Conservation (phyloP, 2,888 invertebrate species). For the Drosophila prostipennis region DNA sequence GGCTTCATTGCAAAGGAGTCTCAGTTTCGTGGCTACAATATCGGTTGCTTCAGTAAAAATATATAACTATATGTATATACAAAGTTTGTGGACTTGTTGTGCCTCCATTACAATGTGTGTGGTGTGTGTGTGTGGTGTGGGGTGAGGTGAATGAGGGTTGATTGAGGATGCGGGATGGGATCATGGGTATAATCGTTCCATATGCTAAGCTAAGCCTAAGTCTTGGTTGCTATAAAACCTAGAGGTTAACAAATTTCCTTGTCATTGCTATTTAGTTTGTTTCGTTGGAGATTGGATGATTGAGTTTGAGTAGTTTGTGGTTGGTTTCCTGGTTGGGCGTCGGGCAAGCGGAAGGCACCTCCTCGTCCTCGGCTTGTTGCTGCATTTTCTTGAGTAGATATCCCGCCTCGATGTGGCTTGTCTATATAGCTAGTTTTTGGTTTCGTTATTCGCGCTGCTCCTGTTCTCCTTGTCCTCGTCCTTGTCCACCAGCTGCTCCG, state of each 20-base stretch:
- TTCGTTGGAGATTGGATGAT: slow-evolving; percentile 28
- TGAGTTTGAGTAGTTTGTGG: slow-evolving; percentile 5
- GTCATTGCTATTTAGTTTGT: slow-evolving; percentile 44
- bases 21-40: slow-evolving; percentile 8
- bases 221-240: slow-evolving; percentile 55
- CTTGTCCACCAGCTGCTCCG: background rate
- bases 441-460: slow-evolving; percentile 50
- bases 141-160: background rate
- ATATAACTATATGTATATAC: slow-evolving; percentile 29
- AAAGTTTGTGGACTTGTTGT: slow-evolving; percentile 37
- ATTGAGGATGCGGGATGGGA: slow-evolving; percentile 4
- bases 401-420: slow-evolving; percentile 19
- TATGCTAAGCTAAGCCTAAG: slow-evolving; percentile 66
- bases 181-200: background rate
- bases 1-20: slow-evolving; percentile 16
- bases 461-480: slow-evolving; percentile 29
- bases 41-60: slow-evolving; percentile 35
- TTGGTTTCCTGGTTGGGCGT: slow-evolving; percentile 4
- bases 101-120: slow-evolving; percentile 35
- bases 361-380: background rate
- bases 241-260: slow-evolving; percentile 53
- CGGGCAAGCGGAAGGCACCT: slow-evolving; percentile 11
- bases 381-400: slow-evolving; percentile 4
- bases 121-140: slow-evolving; percentile 7
- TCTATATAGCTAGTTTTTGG: slow-evolving; percentile 67